Evolutionary conservation across 2,113 vertebrate genomes (phyloP), one percentile per base, ranked within the genome.

Genomic region (Sisor rabdophorus): DNA sequence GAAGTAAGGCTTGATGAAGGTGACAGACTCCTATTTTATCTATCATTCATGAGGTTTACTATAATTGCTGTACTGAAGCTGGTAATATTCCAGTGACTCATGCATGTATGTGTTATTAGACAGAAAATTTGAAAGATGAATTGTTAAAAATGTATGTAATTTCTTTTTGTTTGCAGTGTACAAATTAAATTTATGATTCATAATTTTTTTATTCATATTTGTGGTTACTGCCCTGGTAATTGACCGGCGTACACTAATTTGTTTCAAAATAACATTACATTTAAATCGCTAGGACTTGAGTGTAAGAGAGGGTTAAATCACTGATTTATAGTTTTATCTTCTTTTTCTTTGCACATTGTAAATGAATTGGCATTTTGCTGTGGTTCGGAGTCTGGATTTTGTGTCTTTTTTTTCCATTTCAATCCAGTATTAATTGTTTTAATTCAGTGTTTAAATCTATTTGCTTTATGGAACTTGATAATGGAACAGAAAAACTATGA

Each of bases 101-200:
- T 73, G n/a, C 56, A 36, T 78, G 24, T 71, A 19, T 71, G 52
- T 65, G 24, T 47, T 44, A 52, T 54, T 32, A 17, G 17, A n/a
- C 26, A 56, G 69, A 59, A 55, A 30, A 73, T 52, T 24, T 13
- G 2, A 20, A 63, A 16, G 54, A n/a, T 58, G 24, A 30, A 26
- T 40, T 71, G 52, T 53, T 15, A 52, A 58, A 52, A 58, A 53
- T 36, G 28, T 44, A 6, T 60, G 55, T 6, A 55, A 20, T 55
- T 11, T 59, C 26, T 24, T 19, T 36, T 58, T 50, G 13, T 64
- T 61, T 75, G n/a, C 58, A 44, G 56, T 75, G 32, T 79, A 44
- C 40, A 44, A 6, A 44, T 44, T 44, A 8, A 44, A 48, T 22
- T 19, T 2, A 3, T 65, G 28, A 71, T 59, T 10, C 50, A 20